Evolutionary conservation across 2,888 invertebrate species (phyloP), one percentile per base, ranked within the genome.

Genomic region (Nomada fucata): DNA sequence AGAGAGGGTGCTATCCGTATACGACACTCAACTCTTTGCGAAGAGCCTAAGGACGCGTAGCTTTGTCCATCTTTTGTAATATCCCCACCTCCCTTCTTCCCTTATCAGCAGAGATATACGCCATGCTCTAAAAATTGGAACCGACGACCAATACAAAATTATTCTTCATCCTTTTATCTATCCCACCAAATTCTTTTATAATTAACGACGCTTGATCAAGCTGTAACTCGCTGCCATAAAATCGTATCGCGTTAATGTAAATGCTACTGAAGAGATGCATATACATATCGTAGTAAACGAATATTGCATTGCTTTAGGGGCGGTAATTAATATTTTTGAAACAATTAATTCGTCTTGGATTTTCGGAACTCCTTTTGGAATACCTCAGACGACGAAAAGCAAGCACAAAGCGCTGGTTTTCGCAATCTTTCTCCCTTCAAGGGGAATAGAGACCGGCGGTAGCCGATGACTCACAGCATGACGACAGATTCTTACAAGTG

Each of bases 401-500:
- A 44, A 23, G 53, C 69, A 69, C 50, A 70, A 67, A 76, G 61
- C 69, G 67, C 36, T 9, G 7, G 69, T 81, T 88, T 87, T 84
- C 82, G 84, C 82, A 81, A 88, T 86, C 82, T 52, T 65, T 74
- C 61, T 47, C 26, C 20, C 65, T 77, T 78, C 55, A 67, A 80
- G 77, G 72, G 72, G 77, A 61, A 72, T 63, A 60, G 78, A 67
- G 79, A 79, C 60, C 81, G 81, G 69, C 78, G 82, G 65, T 71
- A 50, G 26, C 76, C 76, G 89, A 89, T 90, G 90, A 90, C 86
- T 90, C 90, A 90, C 81, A 44, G 70, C 84, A 84, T 90, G 89
- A 90, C 90, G 85, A 85, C 86, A 86, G 82, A 81, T 70, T 76
- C 75, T 81, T 79, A 63, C 60, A 77, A 85, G 72, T 82, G 71